Percentiles rank a stretch among this genome's conserved stretches.
phyloP scores from a whole-genome alignment of 2,888 invertebrate species.

The Drosophila infuscata region DNA sequence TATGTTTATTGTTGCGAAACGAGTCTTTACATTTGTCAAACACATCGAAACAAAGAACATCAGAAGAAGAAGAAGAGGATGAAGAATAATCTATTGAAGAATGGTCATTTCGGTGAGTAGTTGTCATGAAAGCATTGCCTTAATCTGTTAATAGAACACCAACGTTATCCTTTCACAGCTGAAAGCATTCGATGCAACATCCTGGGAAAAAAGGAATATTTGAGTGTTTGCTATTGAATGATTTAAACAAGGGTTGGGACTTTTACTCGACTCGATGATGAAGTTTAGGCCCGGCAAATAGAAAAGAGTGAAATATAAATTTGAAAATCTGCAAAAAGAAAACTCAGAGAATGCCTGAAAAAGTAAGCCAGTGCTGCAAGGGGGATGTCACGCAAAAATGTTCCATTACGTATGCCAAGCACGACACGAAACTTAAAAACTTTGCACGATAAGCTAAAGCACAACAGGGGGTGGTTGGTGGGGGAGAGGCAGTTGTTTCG shows the following conservation, averaged over 20 bases:
- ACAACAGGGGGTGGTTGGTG: background rate
- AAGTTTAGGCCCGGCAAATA: constrained; percentile 14
- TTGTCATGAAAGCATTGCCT: background rate
- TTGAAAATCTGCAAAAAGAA: constrained; percentile 71
- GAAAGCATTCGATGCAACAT: background rate
- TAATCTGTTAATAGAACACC: constrained; percentile 4
- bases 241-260: constrained; percentile 42
- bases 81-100: background rate
- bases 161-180: constrained; percentile 21
- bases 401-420: constrained; percentile 79
- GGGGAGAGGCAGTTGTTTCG: too few species aligned
- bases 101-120: background rate
- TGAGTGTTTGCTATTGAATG: constrained; percentile 25
- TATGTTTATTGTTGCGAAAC: background rate
- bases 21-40: background rate
- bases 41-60: background rate
- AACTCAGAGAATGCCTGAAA: constrained; percentile 17
- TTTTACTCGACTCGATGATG: constrained; percentile 6
- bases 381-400: constrained; percentile 45
- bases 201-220: background rate
- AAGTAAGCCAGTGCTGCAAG: constrained; percentile 23
- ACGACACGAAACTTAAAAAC: constrained; percentile 81
- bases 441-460: constrained; percentile 77
- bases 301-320: constrained; percentile 56
- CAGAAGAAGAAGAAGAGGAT: background rate